These are phyloP conservation scores for Phalacrocorax carbo DNA, from an alignment of 2,113 vertebrate genomes.

Conservation along the genomic window DNA sequence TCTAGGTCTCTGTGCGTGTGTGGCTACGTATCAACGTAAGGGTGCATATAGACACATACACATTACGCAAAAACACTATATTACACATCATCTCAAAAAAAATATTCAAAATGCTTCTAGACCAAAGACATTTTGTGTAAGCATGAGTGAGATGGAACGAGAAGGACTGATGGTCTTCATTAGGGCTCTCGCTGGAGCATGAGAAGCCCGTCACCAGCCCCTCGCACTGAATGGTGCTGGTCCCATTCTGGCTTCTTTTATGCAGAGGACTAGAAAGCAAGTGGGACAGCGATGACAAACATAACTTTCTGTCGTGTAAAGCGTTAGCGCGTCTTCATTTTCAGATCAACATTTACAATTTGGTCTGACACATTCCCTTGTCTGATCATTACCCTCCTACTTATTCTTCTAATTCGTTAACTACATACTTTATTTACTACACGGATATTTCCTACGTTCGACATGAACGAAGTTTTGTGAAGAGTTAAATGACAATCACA, in stretches of 20 bases:
- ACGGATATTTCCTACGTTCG: neutral
- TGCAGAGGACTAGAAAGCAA: neutral
- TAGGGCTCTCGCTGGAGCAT: neutral
- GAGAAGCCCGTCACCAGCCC: neutral
- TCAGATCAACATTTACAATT: neutral
- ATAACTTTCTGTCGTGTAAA: conserved; percentile 15
- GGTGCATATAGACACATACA: neutral
- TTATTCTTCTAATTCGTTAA: neutral
- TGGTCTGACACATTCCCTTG: neutral
- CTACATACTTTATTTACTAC: neutral
- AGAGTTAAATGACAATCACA: conserved; percentile 58
- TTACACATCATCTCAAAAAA: neutral
- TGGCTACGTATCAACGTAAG: neutral
- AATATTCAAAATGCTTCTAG: neutral
- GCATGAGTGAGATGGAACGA: neutral
- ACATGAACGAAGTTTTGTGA: neutral
- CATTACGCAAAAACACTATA: neutral
- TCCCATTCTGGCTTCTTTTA: neutral
- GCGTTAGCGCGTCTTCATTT: neutral
- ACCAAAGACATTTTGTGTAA: neutral
- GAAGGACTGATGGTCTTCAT: neutral
- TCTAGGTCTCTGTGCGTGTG: neutral
- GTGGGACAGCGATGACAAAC: neutral
- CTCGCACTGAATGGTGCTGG: neutral
- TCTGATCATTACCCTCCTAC: neutral